These are phyloP conservation scores for Anisognathus igniventris DNA, from an alignment of 2,797 vertebrate species.

Conservation along the genomic window DNA sequence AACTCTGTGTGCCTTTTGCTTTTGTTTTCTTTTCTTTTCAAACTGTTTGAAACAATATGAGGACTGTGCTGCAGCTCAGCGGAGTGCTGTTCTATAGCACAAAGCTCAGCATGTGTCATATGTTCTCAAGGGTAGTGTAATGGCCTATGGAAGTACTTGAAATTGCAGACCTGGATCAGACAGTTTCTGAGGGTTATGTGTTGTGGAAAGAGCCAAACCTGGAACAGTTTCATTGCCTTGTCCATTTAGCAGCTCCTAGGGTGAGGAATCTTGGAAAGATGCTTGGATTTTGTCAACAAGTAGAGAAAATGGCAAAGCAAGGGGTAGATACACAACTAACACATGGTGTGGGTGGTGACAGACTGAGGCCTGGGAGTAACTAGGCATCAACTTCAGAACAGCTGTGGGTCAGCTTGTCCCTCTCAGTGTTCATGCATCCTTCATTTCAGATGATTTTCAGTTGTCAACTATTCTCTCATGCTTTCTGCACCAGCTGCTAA, in stretches of 20 bases:
- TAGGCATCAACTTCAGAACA: background rate
- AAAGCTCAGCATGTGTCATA: fast-evolving
- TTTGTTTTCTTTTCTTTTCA: background rate
- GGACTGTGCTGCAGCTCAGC: background rate
- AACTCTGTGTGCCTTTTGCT: background rate
- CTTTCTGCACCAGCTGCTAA: background rate
- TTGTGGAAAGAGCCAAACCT: background rate
- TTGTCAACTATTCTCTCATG: background rate
- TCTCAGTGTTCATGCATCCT: background rate
- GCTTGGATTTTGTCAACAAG: background rate
- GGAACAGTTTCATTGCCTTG: background rate
- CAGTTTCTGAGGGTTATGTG: background rate
- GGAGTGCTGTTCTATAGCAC: background rate
- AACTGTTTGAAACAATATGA: background rate
- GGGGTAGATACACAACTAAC: fast-evolving
- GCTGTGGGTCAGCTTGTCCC: background rate
- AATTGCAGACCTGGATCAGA: background rate
- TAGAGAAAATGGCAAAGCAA: background rate
- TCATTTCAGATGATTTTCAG: background rate
- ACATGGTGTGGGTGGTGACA: fast-evolving
- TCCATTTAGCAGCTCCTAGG: background rate
- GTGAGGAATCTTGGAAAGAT: background rate
- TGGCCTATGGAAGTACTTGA: background rate
- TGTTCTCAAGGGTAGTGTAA: background rate
- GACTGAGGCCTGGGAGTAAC: background rate